Evolutionary conservation across 2,113 vertebrate species (phyloP).

Genomic region (Leptosomus discolor): DNA sequence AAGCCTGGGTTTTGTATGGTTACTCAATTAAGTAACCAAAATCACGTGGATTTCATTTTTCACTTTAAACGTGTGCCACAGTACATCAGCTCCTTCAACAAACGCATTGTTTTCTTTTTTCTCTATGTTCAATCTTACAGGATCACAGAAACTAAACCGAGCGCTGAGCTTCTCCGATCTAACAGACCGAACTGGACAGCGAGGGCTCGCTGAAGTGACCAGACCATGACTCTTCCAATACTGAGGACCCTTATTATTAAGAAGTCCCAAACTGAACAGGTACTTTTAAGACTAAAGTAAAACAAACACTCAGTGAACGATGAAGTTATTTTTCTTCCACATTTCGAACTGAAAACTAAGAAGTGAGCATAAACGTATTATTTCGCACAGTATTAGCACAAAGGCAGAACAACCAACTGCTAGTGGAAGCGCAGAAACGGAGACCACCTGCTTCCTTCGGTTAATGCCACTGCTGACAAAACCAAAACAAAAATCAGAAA

Average conservation of each 20-base stretch:
- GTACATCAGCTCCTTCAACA: not conserved
- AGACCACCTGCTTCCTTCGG: not conserved
- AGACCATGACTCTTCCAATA: not conserved
- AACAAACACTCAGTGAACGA: not conserved
- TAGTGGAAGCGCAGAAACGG: not conserved
- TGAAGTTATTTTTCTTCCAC: not conserved
- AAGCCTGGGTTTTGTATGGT: not conserved
- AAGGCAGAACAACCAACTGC: not conserved
- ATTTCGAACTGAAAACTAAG: not conserved
- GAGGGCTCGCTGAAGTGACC: not conserved
- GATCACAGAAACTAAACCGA: not conserved
- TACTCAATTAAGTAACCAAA: not conserved
- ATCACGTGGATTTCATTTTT: not conserved
- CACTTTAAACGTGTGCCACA: not conserved
- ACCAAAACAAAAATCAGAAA: not conserved
- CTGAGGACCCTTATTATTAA: not conserved
- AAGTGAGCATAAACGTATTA: not conserved
- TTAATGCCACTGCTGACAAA: not conserved
- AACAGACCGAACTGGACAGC: fast-evolving
- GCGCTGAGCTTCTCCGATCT: not conserved
- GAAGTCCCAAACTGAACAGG: not conserved
- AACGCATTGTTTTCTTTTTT: not conserved
- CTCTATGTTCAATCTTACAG: not conserved
- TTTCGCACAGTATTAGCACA: not conserved
- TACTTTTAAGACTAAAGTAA: not conserved